Evolutionary conservation across 2,888 invertebrate genomes (phyloP), one percentile per base, ranked within the genome.

Genomic region (Perizoma flavofasciatum): DNA sequence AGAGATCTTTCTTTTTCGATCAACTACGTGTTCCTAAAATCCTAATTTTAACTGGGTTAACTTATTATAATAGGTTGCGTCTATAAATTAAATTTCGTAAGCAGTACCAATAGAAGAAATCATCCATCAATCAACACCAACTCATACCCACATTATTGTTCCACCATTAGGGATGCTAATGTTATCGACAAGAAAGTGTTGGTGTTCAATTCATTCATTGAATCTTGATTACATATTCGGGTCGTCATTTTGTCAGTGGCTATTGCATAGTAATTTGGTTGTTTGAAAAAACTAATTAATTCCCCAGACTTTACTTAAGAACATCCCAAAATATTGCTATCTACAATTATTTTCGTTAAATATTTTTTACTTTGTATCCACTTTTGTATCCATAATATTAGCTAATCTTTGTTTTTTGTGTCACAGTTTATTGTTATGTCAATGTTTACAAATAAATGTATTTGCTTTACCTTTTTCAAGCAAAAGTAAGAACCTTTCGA

Each of bases 161-260:
- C 10, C 9, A 11, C 10, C 22, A 52, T 35, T 35, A 47, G 22
- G 32, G 7, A 52, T 57, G 47, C 37, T 35, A 48, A 57, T 57
- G 22, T 41, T 40, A 50, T 50, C n/a, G 46, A 35, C 37, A 37
- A 37, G 35, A 52, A 52, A 52, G 43, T 47, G 40, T 41, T 56
- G 5, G 41, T 58, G 47, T 43, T 47, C 41, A 40, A 32, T 47
- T 52, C 39, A 44, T 58, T 52, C 41, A 51, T 52, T 52, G 48
- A 41, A 11, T 49, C 44, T 22, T 32, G 40, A 49, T 43, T 46
- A 49, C 34, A n/a, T 41, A 46, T 56, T 56, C 11, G n/a, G 39
- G 55, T 46, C 40, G 32, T 47, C 7, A 22, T n/a, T 37, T 10
- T 55, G 22, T 35, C 4, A n/a, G 32, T 41, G 5, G 41, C 4